Evolutionary conservation across 2,797 vertebrate genomes (phyloP), one percentile per base, ranked within the genome.

Genomic region (Falco biarmicus): DNA sequence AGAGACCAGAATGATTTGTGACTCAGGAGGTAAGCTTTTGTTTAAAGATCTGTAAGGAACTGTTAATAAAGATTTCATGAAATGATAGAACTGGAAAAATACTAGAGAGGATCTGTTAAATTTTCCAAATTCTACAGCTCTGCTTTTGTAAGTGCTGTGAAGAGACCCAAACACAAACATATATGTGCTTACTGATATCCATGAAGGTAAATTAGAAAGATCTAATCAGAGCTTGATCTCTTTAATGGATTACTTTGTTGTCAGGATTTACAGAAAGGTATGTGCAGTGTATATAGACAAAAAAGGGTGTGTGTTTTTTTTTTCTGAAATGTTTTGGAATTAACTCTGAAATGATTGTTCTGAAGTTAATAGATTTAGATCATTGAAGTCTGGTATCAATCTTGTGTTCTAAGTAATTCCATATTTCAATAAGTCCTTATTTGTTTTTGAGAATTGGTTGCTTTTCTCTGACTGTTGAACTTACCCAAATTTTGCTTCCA

Each of bases 271-370:
- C 2, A 6, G 13, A 34, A 45, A 91, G 29, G 28, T 77, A 13
- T 8, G 2, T 31, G 24, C 2, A 29, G 5, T 32, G 11, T 9
- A 69, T 3, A 7, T 39, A 61, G 15, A 1, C 2, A 47, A 28
- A 41, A 50, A 48, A 37, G 5, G 2, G 5, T 2, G 9, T 18
- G 18, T 45, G 37, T 37, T 9, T 11, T 48, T 7, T 48, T 74
- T 76, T 64, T 16, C 22, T 43, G 12, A 81, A 71, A 79, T n/a
- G 0, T 43, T n/a, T 66, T 63, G 21, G 87, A 74, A 83, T 31
- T 65, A 19, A 34, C 11, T 22, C 14, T 41, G 21, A 87, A 89
- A 57, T 48, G 51, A 56, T 47, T 54, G 26, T 65, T 77, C 14
- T 71, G 19, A 79, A 71, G 11, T 74, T 6, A 28, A 21, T 77